Base-by-base conservation (phyloP, 2,888 invertebrate species). In the Pristionchus arcanus region DNA sequence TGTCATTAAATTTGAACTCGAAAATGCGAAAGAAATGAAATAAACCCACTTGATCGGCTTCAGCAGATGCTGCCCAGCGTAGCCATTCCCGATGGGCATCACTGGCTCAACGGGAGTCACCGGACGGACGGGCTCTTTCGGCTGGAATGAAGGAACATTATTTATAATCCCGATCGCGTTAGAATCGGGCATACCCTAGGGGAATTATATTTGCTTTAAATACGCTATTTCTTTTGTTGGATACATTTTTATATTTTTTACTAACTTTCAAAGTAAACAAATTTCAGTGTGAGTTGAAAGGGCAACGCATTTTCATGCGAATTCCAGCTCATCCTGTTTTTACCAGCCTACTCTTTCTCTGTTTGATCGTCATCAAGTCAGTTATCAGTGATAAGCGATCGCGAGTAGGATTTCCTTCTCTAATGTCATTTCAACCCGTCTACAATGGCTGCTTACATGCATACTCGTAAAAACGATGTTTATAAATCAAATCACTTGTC, bases 71-170 rank as follows among this genome's bases (percentile, higher is more conserved):
- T 77, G 74, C 0, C 74, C 74, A 0, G 88, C 25, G 59, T 88
- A 74, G 11, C 74, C 59, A 55, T 66, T 91, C 21, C 91, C 92
- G 1, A 92, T 91, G 21, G 93, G 93, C n/a, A 90, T 90, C 25
- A 94, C 91, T 7, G 94, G 94, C 37, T 91, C 90, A 21, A 94
- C 93, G 19, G 94, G 94, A 25, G 93, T 90, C 49, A 93, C 94
- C 19, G 94, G 94, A 55, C 93, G 91, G 3, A 94, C 94, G 25
- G 94, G 94, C 34, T 94, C 94, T 31, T 92, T 90, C 13, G 94
- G 94, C 94, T 94, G 91, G 84, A 94, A 92, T n/a, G 13, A 68
- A 42, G n/a, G 37, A 25, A 49, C 15, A 77, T 87, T 49, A 87
- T 55, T 31, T 68, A 68, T n/a, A n/a, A n/a, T n/a, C n/a, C n/a